A percentile compares a stretch with the other conserved stretches of the same genome.
Evolutionary conservation across 2,113 vertebrate species (phyloP).

Genomic region (Myotis lucifugus): DNA sequence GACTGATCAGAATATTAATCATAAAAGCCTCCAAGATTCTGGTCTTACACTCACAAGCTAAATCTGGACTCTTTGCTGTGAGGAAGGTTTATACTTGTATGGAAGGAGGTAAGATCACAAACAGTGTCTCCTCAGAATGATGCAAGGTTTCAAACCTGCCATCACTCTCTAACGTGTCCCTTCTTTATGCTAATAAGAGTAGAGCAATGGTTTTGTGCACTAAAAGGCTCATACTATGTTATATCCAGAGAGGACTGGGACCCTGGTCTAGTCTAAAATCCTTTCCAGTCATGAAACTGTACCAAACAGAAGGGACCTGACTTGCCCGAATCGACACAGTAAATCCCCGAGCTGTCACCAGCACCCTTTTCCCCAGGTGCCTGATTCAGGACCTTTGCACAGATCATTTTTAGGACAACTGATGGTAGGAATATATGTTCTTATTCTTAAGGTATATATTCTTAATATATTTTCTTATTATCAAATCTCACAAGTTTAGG

Average conservation of each 20-base stretch:
- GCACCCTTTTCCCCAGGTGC: background rate
- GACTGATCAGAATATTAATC: slow-evolving; percentile 76
- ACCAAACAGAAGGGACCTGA: background rate
- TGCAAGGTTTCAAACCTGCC: background rate
- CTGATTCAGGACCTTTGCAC: background rate
- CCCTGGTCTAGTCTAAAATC: background rate
- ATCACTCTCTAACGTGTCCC: background rate
- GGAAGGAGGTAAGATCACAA: background rate
- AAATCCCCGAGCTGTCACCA: background rate
- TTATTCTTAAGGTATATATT: background rate
- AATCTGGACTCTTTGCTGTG: slow-evolving; percentile 63
- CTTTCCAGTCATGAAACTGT: background rate
- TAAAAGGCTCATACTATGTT: background rate
- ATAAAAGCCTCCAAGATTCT: slow-evolving; percentile 63
- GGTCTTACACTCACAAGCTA: slow-evolving; percentile 53
- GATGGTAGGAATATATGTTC: rapidly evolving
- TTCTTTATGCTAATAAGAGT: background rate
- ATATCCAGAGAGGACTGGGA: background rate
- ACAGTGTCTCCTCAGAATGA: background rate
- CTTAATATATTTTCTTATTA: background rate
- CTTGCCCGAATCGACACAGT: background rate
- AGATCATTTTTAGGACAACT: background rate
- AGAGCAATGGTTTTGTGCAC: background rate
- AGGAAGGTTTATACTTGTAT: slow-evolving; percentile 58
- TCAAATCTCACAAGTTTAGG: background rate